Base-by-base conservation (phyloP, 1,140 invertebrate genomes). In the Arctopsyche grandis region DNA sequence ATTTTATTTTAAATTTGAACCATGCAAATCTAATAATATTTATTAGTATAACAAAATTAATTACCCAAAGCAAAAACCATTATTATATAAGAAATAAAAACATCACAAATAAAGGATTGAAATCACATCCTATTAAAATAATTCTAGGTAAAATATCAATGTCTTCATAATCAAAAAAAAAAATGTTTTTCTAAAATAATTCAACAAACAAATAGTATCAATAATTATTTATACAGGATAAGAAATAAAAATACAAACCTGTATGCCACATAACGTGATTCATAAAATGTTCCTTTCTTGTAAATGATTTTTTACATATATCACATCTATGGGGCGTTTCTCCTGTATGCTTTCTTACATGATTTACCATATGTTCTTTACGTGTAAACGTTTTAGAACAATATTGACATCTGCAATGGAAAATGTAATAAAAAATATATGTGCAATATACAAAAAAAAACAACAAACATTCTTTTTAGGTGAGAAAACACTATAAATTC, bases 201-300 rank as follows among this genome's bases (percentile, higher is more conserved):
- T n/a, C n/a, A n/a, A n/a, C n/a, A n/a, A n/a, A n/a, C n/a, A n/a
- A n/a, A n/a, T n/a, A n/a, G n/a, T n/a, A n/a, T n/a, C n/a, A n/a
- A n/a, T n/a, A n/a, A n/a, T n/a, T n/a, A n/a, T n/a, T n/a, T n/a
- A n/a, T n/a, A n/a, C n/a, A n/a, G n/a, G n/a, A n/a, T n/a, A n/a
- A n/a, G n/a, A n/a, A n/a, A 38, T 0, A 10, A n/a, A 26, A 71
- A 44, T 3, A 75, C 84, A 77, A 84, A 88, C 87, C 89, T 69
- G 89, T 90, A 74, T 90, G 89, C 86, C 88, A 90, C 87, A 90
- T 88, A 77, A 96, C 93, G 87, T 97, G 96, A 88, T 96, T 95
- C 87, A 94, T 95, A 85, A 97, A 91, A 88, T 97, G 95, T 89
- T 97, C 95, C 87, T 96, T 97, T 79, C 95, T 89, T 52, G 95